phyloP scores from a whole-genome alignment of 2,113 vertebrate species.

The Gymnarchus niloticus region DNA sequence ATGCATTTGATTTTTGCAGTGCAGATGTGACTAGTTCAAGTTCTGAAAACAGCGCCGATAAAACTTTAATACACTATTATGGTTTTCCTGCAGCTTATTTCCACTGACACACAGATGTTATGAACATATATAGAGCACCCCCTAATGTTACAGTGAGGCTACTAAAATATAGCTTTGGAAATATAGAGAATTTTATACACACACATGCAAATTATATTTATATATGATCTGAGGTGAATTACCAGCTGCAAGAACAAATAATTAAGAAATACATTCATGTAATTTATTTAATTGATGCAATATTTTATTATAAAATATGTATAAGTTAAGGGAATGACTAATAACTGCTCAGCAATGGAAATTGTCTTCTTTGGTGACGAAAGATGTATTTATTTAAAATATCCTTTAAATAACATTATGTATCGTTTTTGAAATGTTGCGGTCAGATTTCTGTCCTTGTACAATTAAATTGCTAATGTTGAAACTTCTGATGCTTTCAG shows the following conservation, averaged over 20 bases:
- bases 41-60: not conserved
- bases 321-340: not conserved
- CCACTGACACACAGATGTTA: conserved; percentile 20
- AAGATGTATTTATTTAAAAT: no score
- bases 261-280: not conserved
- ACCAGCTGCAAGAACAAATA: not conserved
- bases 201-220: not conserved
- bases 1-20: conserved; percentile 7
- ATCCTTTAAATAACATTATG: no score
- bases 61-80: not conserved
- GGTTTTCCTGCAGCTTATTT: not conserved
- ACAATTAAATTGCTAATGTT: not conserved
- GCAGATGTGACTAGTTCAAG: conserved; percentile 5
- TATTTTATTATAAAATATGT: not conserved
- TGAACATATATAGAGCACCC: conserved; percentile 70
- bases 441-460: not conserved
- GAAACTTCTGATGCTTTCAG: not conserved
- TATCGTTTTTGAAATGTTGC: no score
- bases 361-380: no score
- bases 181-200: not conserved
- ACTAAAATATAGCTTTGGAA: conserved; percentile 43
- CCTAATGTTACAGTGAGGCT: conserved; percentile 57
- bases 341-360: not conserved
- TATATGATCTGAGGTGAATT: not conserved
- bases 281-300: not conserved